Evolutionary conservation across 2,113 vertebrate genomes (phyloP).

Genomic region (Clarias gariepinus): DNA sequence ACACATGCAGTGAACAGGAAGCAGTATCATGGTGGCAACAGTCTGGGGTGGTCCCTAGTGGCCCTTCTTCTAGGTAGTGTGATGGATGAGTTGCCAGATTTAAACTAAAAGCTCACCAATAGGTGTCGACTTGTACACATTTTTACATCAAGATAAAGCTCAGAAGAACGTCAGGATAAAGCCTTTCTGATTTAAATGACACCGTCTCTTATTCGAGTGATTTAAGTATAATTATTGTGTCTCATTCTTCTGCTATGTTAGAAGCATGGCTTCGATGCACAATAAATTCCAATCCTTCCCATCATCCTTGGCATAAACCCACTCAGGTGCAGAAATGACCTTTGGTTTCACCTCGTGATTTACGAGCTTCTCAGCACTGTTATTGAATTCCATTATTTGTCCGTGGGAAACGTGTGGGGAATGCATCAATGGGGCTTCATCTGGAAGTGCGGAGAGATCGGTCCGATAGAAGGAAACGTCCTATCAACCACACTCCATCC

Average conservation of each 20-base stretch:
- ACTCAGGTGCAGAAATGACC: conserved; percentile 35
- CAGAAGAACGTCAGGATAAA: background rate
- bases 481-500: conserved; percentile 32
- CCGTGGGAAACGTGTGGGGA: conserved; percentile 40
- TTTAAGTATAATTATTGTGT: background rate
- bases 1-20: conserved; percentile 32
- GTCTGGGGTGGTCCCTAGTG: background rate
- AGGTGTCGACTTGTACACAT: background rate
- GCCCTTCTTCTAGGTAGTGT: background rate
- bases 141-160: background rate
- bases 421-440: conserved; percentile 43
- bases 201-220: background rate
- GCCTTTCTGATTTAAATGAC: background rate
- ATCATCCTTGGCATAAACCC: conserved; percentile 2
- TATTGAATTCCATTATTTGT: conserved; percentile 51
- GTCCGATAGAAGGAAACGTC: conserved; percentile 43
- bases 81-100: conserved; percentile 43
- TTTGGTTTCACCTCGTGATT: conserved; percentile 50
- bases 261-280: conserved; percentile 14
- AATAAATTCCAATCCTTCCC: background rate
- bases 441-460: conserved; percentile 37
- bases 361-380: conserved; percentile 43
- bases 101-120: conserved; percentile 2
- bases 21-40: background rate
- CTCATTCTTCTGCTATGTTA: background rate